These are phyloP conservation scores for Aplodontia rufa DNA, from an alignment of 2,113 vertebrate genomes.

Conservation along the genomic window DNA sequence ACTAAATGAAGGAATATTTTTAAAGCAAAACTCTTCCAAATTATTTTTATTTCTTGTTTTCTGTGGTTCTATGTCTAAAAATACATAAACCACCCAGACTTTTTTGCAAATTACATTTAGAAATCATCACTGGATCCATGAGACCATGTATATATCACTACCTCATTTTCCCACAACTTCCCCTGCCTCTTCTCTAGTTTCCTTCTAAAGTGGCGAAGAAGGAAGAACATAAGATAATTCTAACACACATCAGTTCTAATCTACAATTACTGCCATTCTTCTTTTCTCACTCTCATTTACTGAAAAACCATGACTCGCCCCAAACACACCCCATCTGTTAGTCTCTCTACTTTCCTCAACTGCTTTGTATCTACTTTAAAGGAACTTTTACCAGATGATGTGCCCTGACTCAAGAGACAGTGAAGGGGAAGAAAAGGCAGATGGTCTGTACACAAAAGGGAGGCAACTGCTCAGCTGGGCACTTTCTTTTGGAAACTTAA, in stretches of 20 bases:
- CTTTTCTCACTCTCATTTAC: background rate
- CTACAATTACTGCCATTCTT: background rate
- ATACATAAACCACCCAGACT: background rate
- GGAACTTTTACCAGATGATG: background rate
- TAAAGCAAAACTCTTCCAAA: background rate
- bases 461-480: background rate
- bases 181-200: background rate
- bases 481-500: background rate
- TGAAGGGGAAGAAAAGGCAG: background rate
- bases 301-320: background rate
- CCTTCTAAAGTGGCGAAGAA: background rate
- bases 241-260: background rate
- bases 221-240: background rate
- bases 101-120: slow-evolving; percentile 9
- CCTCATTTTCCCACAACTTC: background rate
- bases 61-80: background rate
- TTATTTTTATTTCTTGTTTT: slow-evolving; percentile 24
- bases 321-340: background rate
- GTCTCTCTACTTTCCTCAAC: background rate
- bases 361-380: background rate
- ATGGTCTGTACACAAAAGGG: background rate
- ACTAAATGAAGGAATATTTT: background rate
- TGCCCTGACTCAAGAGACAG: background rate
- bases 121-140: slow-evolving; percentile 17
- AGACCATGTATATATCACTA: background rate